Evolutionary conservation across 1,140 invertebrate genomes (phyloP), one percentile per base, ranked within the genome.

Genomic region (Drosophila sucinea): DNA sequence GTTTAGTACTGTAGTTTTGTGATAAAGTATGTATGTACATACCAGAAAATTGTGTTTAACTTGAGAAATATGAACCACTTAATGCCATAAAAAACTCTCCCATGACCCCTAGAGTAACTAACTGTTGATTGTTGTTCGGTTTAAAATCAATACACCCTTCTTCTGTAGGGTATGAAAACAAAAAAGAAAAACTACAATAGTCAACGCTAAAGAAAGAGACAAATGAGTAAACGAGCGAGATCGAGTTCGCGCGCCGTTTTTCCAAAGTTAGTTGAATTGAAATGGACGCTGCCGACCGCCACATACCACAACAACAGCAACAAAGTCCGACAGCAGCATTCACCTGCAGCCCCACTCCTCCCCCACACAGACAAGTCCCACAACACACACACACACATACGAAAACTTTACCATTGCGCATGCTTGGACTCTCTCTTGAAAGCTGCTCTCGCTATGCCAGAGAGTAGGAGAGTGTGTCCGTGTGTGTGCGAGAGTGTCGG

Each of bases 231-330:
- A 47, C 44, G 44, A 47, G 44, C 44, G 44, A 7, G 41, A 29
- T 58, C 44, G 51, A 67, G 51, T 65, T 54, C 54, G 41, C 66
- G 44, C 64, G 66, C 67, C 63, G 67, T 70, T 82, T 17, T 62
- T 79, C 55, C 60, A 78, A 76, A 86, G 70, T 82, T 71, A 73
- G 69, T 70, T 70, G 65, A 51, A 27, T 51, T 51, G 29, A 70
- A 87, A 77, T 69, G 64, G 77, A 84, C 74, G 67, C 70, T 85
- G 75, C 82, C 79, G 81, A 79, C 83, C 82, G 63, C 69, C 32
- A 69, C 68, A 81, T 66, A 80, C 57, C 67, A 86, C 73, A 85
- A 85, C 77, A 84, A 84, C 73, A 73, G 60, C 79, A 83, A 76
- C 69, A 47, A 47, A 23, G 41, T 44, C 35, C 73, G 70, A 54